These are phyloP conservation scores for Choristoneura rosaceana DNA, from an alignment of 2,888 invertebrate genomes.

Conservation along the genomic window DNA sequence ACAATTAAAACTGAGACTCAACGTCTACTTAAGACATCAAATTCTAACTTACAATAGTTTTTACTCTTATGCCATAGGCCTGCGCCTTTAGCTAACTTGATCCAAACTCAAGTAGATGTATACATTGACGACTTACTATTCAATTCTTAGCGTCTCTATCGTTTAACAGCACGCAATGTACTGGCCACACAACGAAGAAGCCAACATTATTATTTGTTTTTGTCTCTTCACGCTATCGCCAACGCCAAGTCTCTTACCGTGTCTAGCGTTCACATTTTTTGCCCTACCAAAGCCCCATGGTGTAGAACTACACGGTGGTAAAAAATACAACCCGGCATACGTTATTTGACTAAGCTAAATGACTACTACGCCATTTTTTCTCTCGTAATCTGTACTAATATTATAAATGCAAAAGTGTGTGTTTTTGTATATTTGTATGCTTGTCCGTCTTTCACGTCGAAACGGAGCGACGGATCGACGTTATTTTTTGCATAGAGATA, in stretches of 20 bases:
- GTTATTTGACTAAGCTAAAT: not conserved
- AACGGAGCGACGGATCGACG: too few species aligned
- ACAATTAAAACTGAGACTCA: too few species aligned
- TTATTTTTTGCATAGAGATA: too few species aligned
- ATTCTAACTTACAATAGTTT: too few species aligned
- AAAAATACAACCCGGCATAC: not conserved
- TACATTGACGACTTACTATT: not conserved
- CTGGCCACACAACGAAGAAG: not conserved
- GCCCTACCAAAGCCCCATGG: not conserved
- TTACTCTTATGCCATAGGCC: not conserved
- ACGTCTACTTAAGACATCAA: too few species aligned
- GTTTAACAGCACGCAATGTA: not conserved
- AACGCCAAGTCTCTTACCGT: conserved; percentile 8
- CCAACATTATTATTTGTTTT: not conserved
- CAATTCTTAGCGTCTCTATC: not conserved
- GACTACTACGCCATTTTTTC: not conserved
- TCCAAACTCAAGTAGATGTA: not conserved
- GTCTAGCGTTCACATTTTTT: conserved; percentile 20
- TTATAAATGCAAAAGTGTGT: too few species aligned
- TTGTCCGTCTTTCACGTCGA: too few species aligned
- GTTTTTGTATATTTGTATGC: too few species aligned
- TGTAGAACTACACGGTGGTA: not conserved
- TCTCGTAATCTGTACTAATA: too few species aligned
- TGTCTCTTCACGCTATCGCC: conserved; percentile 13
- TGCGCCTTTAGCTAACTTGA: not conserved